These are phyloP conservation scores for Tenthredo distinguenda DNA, from an alignment of 2,888 invertebrate genomes.

Conservation along the genomic window DNA sequence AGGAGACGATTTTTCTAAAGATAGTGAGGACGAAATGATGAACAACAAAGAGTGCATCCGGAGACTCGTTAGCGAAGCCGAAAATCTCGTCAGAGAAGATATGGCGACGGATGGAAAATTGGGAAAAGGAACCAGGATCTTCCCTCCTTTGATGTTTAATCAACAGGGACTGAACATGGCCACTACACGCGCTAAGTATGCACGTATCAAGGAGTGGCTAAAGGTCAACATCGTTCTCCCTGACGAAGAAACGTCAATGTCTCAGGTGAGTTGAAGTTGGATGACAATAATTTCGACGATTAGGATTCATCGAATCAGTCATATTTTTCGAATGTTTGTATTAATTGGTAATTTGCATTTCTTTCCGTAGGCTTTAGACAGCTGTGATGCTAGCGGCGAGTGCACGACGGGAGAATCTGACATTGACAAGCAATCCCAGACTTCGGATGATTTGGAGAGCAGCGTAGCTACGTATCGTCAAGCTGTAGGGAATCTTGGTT, in stretches of 20 bases:
- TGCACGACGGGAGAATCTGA: conserved; percentile 89
- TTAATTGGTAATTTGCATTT: background rate
- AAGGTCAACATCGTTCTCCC: conserved; percentile 79
- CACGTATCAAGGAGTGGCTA: conserved; percentile 86
- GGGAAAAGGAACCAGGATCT: conserved; percentile 79
- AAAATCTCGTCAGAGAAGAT: conserved; percentile 86
- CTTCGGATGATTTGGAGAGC: conserved; percentile 89
- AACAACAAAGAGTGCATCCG: conserved; percentile 85
- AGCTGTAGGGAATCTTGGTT: conserved; percentile 66
- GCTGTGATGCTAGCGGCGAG: conserved; percentile 94
- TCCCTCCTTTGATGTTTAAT: conserved; percentile 81
- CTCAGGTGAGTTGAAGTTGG: conserved; percentile 66
- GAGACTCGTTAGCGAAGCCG: conserved; percentile 89
- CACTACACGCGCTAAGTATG: conserved; percentile 82
- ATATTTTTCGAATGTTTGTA: background rate
- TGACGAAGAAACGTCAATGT: conserved; percentile 67
- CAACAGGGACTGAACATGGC: conserved; percentile 79
- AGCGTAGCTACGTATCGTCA: conserved; percentile 85
- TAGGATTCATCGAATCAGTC: background rate
- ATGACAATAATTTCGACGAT: background rate
- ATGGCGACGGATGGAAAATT: conserved; percentile 70
- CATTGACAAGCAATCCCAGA: conserved; percentile 85
- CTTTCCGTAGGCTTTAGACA: conserved; percentile 83
- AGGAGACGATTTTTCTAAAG: conserved; percentile 77
- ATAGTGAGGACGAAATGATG: conserved; percentile 79